Conservation (phyloP, 2,797 vertebrate genomes). For the Lophotriccus pileatus region DNA sequence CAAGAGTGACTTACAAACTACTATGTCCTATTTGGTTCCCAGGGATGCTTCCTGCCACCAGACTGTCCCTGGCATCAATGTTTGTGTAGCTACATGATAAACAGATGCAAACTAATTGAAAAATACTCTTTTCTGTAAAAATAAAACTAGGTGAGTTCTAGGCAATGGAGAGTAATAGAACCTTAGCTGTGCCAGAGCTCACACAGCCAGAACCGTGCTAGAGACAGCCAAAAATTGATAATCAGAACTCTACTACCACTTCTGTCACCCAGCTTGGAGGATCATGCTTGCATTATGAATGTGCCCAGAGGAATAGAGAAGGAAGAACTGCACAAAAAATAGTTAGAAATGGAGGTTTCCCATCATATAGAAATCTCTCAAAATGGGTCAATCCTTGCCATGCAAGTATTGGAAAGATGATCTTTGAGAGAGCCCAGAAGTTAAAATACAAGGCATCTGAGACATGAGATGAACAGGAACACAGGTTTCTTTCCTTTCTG, state of each 20-base stretch:
- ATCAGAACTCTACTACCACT: not conserved
- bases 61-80: not conserved
- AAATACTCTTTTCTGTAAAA: not conserved
- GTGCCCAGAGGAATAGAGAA: not conserved
- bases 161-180: not conserved
- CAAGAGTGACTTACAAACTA: not conserved
- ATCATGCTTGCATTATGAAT: accelerated
- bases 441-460: not conserved
- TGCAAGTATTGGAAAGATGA: not conserved
- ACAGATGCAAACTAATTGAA: not conserved
- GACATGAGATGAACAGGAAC: not conserved
- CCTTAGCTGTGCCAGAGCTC: not conserved
- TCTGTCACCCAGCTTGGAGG: not conserved
- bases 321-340: not conserved
- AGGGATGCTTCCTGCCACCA: not conserved
- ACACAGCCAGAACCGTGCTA: not conserved
- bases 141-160: not conserved
- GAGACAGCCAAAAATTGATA: not conserved
- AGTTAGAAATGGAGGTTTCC: not conserved
- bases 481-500: not conserved
- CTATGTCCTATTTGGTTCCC: not conserved
- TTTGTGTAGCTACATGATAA: not conserved
- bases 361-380: not conserved
- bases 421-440: not conserved
- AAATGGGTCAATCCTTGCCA: not conserved